A percentile compares a stretch with the other conserved stretches of the same genome.
Evolutionary conservation across 1,140 invertebrate species (phyloP).

Genomic region (Drosophila sturtevanti): DNA sequence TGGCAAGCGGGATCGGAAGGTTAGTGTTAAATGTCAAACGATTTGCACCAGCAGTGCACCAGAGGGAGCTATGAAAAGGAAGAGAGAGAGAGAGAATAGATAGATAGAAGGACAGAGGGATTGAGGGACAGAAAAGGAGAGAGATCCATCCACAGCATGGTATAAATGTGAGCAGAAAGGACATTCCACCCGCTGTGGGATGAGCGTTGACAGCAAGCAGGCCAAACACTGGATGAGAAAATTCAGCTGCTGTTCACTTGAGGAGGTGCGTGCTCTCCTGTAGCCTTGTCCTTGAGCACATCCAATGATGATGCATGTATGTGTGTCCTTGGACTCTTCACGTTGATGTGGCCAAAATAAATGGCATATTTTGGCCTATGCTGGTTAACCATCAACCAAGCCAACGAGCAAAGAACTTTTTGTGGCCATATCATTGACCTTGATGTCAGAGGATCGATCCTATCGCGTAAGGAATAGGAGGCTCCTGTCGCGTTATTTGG

Average conservation of each 20-base stretch:
- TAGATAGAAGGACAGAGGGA: too few relatives aligned
- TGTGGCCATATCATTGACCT: conserved; percentile 68
- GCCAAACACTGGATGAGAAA: conserved; percentile 32
- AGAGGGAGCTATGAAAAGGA: conserved; percentile 41
- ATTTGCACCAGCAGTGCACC: conserved; percentile 78
- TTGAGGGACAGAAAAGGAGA: neutral
- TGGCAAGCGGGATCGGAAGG: conserved; percentile 44
- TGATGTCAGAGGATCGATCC: conserved; percentile 7
- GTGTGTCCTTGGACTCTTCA: conserved; percentile 49
- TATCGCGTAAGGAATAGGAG: neutral
- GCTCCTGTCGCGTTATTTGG: conserved; percentile 53
- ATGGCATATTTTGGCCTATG: conserved; percentile 76
- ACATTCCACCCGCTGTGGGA: conserved; percentile 59
- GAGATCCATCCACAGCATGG: conserved; percentile 43
- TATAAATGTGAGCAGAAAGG: conserved; percentile 39
- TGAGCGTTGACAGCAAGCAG: conserved; percentile 57
- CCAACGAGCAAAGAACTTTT: conserved; percentile 34
- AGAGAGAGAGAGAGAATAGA: neutral
- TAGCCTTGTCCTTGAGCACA: conserved; percentile 31
- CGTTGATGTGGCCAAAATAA: conserved; percentile 67
- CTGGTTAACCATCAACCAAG: conserved; percentile 75
- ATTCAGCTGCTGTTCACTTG: conserved; percentile 39
- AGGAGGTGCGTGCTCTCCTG: neutral
- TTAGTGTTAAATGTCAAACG: conserved; percentile 69
- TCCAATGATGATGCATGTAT: neutral